These are phyloP conservation scores for Gymnosoma rotundatum DNA, from an alignment of 2,888 invertebrate species.

Conservation along the genomic window DNA sequence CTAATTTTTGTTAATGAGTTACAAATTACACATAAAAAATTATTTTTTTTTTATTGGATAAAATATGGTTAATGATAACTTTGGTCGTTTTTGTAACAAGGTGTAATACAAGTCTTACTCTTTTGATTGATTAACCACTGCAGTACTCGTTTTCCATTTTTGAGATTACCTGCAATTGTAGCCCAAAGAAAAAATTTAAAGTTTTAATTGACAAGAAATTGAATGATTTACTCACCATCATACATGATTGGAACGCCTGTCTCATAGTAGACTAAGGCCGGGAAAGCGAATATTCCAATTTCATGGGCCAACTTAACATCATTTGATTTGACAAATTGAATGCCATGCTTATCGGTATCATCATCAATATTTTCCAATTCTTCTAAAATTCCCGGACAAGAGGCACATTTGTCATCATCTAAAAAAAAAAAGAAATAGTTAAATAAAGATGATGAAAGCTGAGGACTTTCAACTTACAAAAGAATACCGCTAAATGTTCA, in stretches of 20 bases:
- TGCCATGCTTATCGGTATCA: conserved; percentile 95
- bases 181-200: conserved; percentile 13
- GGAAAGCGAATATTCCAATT: conserved; percentile 95
- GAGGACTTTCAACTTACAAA: conserved; percentile 87
- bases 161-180: conserved; percentile 90
- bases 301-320: conserved; percentile 94
- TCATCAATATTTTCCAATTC: conserved; percentile 96
- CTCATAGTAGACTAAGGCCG: conserved; percentile 95
- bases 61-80: conserved; percentile 37
- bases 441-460: not conserved
- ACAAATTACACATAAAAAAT: conserved; percentile 35
- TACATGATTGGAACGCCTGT: conserved; percentile 97
- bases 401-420: conserved; percentile 93
- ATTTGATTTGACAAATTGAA: conserved; percentile 96
- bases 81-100: conserved; percentile 25
- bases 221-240: conserved; percentile 88
- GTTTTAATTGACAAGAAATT: not conserved
- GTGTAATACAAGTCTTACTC: conserved; percentile 88
- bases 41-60: conserved; percentile 9
- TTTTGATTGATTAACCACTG: conserved; percentile 97
- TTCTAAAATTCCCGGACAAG: conserved; percentile 92
- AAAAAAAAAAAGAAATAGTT: not conserved
- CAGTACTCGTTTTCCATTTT: conserved; percentile 96
- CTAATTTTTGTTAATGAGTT: conserved; percentile 23
- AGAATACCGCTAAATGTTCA: conserved; percentile 95